Base-by-base conservation (phyloP, 2,888 invertebrate species). In the Rhodophaea formosa region DNA sequence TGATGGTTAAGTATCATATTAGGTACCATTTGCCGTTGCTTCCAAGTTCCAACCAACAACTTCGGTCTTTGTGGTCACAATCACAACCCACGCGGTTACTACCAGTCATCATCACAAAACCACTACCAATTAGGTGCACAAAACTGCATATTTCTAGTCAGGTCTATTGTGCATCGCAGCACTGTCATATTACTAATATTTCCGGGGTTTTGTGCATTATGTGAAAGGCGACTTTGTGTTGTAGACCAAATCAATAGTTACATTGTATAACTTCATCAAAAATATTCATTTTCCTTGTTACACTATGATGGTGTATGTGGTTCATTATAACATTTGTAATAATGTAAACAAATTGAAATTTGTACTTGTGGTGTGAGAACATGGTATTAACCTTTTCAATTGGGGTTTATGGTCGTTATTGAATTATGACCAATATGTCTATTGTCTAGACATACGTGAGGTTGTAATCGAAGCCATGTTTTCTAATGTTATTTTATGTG, bases 41-140 rank as follows among this genome's bases (percentile, higher is more conserved):
- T 12, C n/a, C 15, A n/a, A n/a, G n/a, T 44, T 12, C n/a, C 42
- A 49, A 43, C 47, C 30, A 29, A 42, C 16, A 17, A 29, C 59
- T 56, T 62, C 62, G 52, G 53, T 65, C 68, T 69, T 69, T 67
- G 67, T 71, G 74, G 73, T 69, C 59, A 16, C 58, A 63, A 56
- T 69, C 59, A 16, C 58, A 63, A 56, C 69, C 67, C 70, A 71
- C 67, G 70, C 75, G 73, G 74, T 68, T 75, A 70, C 63, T 62
- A 62, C 63, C 63, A 65, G 65, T 73, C 77, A 75, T 79, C 74
- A 84, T 84, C 60, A 76, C 72, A 77, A 78, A 76, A 74, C 71
- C 67, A 74, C 74, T 69, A 71, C 65, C 79, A 81, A 84, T 84
- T 84, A 84, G 77, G 68, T 59, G 64, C 63, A 63, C 70, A 62